Conservation (phyloP, 35 echinoderm and acorn worm species). For the Nesometra sesokonis region DNA sequence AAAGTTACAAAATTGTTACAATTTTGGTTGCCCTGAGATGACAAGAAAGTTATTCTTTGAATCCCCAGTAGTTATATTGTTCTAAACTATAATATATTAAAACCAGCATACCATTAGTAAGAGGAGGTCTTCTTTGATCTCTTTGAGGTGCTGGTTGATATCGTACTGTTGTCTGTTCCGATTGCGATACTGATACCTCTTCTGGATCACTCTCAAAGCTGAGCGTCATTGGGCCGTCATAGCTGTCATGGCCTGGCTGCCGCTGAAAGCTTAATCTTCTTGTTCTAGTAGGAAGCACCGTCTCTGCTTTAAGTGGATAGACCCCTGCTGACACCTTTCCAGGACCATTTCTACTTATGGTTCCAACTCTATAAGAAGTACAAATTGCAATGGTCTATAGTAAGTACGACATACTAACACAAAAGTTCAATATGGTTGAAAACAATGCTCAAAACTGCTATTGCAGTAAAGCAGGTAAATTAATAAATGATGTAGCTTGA, state of each 20-base stretch:
- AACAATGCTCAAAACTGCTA: too few relatives aligned
- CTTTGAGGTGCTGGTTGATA: background rate
- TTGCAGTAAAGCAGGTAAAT: too few relatives aligned
- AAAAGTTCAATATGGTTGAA: too few relatives aligned
- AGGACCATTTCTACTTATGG: background rate
- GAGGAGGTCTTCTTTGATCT: background rate
- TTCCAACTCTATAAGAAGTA: background rate
- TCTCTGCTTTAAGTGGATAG: background rate
- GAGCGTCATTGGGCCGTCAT: background rate
- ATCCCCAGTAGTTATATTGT: too few relatives aligned
- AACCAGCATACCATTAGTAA: background rate
- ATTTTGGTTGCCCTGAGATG: too few relatives aligned
- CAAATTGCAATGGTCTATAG: background rate
- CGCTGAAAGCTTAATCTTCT: background rate
- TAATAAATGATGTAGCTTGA: too few relatives aligned
- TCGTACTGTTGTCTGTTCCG: background rate
- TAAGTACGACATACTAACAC: too few relatives aligned
- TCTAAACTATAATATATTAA: too few relatives aligned
- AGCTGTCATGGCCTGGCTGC: background rate
- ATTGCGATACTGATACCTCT: background rate
- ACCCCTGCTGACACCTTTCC: background rate
- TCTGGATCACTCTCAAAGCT: background rate
- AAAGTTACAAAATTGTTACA: too few relatives aligned
- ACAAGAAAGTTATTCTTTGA: too few relatives aligned
- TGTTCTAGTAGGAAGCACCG: background rate